Conservation (phyloP, 2,888 invertebrate species). For the Nephrotoma flavescens region DNA sequence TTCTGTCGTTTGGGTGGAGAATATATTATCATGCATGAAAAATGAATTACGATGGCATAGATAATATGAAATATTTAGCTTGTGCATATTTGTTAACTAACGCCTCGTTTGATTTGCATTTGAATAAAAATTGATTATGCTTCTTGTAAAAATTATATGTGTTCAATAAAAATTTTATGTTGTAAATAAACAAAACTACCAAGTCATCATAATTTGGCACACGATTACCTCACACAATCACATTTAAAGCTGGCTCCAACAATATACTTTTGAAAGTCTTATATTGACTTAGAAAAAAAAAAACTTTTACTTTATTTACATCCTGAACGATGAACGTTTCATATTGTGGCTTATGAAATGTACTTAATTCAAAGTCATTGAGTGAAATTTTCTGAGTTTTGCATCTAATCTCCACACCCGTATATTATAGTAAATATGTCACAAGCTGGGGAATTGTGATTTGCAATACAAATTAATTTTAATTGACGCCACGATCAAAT, state of each 20-base stretch:
- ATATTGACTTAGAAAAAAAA: not conserved
- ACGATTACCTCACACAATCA: not conserved
- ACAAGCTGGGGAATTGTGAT: not conserved
- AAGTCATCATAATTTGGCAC: not conserved
- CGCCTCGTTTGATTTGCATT: not conserved
- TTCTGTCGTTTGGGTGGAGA: too few relatives aligned
- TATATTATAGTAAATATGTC: not conserved
- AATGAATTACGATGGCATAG: too few relatives aligned
- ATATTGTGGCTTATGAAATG: not conserved
- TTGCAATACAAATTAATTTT: not conserved
- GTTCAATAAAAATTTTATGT: not conserved
- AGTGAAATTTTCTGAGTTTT: not conserved
- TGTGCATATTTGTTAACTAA: not conserved
- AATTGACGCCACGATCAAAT: not conserved
- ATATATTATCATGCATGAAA: too few relatives aligned
- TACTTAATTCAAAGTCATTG: not conserved
- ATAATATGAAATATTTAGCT: not conserved
- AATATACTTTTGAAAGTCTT: not conserved
- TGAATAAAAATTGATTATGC: not conserved
- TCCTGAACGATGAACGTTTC: not conserved
- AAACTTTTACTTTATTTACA: not conserved
- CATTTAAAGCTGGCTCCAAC: not conserved
- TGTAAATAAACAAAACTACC: not conserved
- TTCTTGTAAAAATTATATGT: not conserved
- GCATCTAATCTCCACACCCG: not conserved